Evolutionary conservation across 53 echinoderm and acorn worm species (phyloP).

Genomic region (Holothuria leucospilota): DNA sequence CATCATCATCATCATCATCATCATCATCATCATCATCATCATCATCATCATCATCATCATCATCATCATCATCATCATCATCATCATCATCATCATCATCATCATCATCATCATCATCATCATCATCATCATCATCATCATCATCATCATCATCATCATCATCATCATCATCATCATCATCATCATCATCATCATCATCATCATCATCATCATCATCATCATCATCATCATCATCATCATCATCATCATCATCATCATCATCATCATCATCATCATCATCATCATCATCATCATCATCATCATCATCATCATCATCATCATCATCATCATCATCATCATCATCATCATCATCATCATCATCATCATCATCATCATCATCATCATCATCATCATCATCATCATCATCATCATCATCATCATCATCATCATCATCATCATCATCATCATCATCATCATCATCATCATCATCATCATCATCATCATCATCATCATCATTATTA

Average conservation of each 20-base stretch:
- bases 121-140: not conserved
- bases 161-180: not conserved
- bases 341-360: slow-evolving; percentile 43
- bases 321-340: slow-evolving; percentile 49
- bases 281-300: not conserved
- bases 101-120: not conserved
- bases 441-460: slow-evolving; percentile 40
- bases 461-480: slow-evolving; percentile 49
- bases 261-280: not conserved
- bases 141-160: not conserved
- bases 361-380: slow-evolving; percentile 31
- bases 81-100: not conserved
- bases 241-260: not conserved
- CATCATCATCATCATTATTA: slow-evolving; percentile 21
- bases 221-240: not conserved
- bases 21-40: not conserved
- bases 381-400: slow-evolving; percentile 23
- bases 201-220: not conserved
- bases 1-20: not conserved
- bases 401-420: slow-evolving; percentile 40
- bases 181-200: not conserved
- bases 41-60: not conserved
- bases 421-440: slow-evolving; percentile 44
- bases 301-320: slow-evolving; percentile 7
- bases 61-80: not conserved